Evolutionary conservation across 2,113 vertebrate species (phyloP).

Genomic region (Pelecanus crispus): DNA sequence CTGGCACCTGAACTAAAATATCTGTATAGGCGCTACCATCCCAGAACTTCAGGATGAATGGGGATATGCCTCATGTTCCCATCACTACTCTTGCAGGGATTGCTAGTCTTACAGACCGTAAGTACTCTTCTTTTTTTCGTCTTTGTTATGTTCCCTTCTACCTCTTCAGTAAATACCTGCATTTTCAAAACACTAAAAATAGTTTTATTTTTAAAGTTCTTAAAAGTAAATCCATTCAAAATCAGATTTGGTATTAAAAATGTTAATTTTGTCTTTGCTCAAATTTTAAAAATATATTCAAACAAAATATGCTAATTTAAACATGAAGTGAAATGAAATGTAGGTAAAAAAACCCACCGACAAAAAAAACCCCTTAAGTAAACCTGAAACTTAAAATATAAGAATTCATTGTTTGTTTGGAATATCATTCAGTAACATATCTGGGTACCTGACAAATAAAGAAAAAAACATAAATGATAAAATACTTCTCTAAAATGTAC

Average conservation of each 20-base stretch:
- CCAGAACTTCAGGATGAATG: slow-evolving; percentile 97
- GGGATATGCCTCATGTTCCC: slow-evolving; percentile 99
- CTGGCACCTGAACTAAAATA: slow-evolving; percentile 85
- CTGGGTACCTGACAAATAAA: neutral
- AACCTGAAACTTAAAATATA: neutral
- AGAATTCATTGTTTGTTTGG: neutral
- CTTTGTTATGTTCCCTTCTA: neutral
- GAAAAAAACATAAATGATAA: neutral
- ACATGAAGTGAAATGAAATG: neutral
- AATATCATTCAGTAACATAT: neutral
- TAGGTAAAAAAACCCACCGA: neutral
- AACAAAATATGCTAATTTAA: neutral
- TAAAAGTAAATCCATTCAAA: neutral
- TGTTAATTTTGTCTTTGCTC: neutral
- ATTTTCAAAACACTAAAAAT: neutral
- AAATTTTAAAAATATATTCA: neutral
- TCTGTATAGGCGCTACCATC: slow-evolving; percentile 85
- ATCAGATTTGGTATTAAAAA: neutral
- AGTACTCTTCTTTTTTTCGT: slow-evolving; percentile 64
- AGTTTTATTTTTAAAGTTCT: neutral
- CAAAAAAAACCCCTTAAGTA: neutral
- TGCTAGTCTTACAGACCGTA: slow-evolving; percentile 95
- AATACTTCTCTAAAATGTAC: neutral
- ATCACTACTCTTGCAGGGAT: slow-evolving; percentile 98
- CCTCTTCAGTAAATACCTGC: neutral